Evolutionary conservation across 2,113 vertebrate species (phyloP).

Genomic region (Sardina pilchardus): DNA sequence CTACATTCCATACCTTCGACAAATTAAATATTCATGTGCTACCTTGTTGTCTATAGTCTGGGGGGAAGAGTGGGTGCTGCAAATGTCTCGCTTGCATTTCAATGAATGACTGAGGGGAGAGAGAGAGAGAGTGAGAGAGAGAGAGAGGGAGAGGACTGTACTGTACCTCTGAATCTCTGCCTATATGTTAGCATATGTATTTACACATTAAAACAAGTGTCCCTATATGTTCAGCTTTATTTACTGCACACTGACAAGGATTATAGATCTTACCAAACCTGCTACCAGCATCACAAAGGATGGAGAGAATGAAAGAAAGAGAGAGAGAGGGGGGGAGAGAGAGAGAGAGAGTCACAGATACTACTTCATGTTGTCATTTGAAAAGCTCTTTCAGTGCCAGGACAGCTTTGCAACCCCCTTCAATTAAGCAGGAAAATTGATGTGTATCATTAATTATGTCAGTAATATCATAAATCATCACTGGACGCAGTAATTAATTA

Average conservation of each 20-base stretch:
- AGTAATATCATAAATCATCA: slow-evolving; percentile 96
- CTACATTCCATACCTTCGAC: slow-evolving; percentile 69
- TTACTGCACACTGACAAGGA: slow-evolving; percentile 53
- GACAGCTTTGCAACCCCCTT: slow-evolving; percentile 75
- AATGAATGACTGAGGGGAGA: slow-evolving; percentile 77
- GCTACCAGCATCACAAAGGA: not conserved
- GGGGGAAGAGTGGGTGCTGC: slow-evolving; percentile 73
- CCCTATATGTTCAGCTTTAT: slow-evolving; percentile 53
- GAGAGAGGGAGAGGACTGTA: slow-evolving; percentile 69
- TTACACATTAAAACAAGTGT: slow-evolving; percentile 63
- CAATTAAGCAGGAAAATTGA: slow-evolving; percentile 93
- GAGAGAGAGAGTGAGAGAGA: slow-evolving; percentile 71
- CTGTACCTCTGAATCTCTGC: slow-evolving; percentile 38
- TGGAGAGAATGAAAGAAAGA: slow-evolving; percentile 26
- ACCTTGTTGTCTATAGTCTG: slow-evolving; percentile 80
- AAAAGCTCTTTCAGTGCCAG: slow-evolving; percentile 69
- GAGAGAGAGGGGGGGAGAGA: slow-evolving; percentile 14
- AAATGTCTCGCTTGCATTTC: slow-evolving; percentile 75
- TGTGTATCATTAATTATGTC: slow-evolving; percentile 97
- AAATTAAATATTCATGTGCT: slow-evolving; percentile 82
- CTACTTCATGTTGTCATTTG: slow-evolving; percentile 57
- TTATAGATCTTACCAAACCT: slow-evolving; percentile 37
- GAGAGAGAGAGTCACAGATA: slow-evolving; percentile 22
- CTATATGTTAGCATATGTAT: slow-evolving; percentile 55
- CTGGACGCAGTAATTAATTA: slow-evolving; percentile 92